Evolutionary conservation across 2,113 vertebrate species (phyloP).

Genomic region (Sinocyclocheilus maitianheensis): DNA sequence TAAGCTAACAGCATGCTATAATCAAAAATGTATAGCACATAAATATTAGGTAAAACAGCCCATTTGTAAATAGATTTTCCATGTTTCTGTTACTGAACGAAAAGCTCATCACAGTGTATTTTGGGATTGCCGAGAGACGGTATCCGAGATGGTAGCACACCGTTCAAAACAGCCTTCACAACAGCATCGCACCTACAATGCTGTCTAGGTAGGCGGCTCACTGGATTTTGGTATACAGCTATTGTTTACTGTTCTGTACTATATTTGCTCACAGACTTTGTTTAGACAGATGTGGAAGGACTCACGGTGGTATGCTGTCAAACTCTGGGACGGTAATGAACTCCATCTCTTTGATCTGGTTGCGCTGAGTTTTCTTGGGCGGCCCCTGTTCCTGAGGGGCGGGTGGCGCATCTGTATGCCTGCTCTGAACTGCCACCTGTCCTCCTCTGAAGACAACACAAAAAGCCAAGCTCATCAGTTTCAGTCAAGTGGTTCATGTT

Average conservation of each 20-base stretch:
- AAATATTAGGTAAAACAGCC: background rate
- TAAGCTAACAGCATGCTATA: background rate
- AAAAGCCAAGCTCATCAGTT: background rate
- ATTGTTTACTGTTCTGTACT: background rate
- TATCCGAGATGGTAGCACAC: background rate
- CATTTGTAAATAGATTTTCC: background rate
- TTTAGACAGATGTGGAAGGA: conserved; percentile 35
- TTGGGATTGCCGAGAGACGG: background rate
- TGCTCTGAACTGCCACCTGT: conserved; percentile 30
- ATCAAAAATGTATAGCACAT: background rate
- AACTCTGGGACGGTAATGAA: conserved; percentile 72
- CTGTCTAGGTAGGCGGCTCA: background rate
- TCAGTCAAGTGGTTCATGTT: background rate
- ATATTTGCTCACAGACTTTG: background rate
- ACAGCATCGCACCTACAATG: background rate
- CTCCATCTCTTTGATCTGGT: conserved; percentile 66
- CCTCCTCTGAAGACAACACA: conserved; percentile 49
- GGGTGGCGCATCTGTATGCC: conserved; percentile 43
- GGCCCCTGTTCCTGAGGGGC: conserved; percentile 46
- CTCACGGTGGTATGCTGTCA: conserved; percentile 76
- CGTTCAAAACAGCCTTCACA: background rate
- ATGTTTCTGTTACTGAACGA: background rate
- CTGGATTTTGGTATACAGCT: background rate
- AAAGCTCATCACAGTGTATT: background rate
- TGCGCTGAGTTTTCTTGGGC: conserved; percentile 57